These are phyloP conservation scores for Chironomus tentans DNA, from an alignment of 2,888 invertebrate species.

Conservation along the genomic window DNA sequence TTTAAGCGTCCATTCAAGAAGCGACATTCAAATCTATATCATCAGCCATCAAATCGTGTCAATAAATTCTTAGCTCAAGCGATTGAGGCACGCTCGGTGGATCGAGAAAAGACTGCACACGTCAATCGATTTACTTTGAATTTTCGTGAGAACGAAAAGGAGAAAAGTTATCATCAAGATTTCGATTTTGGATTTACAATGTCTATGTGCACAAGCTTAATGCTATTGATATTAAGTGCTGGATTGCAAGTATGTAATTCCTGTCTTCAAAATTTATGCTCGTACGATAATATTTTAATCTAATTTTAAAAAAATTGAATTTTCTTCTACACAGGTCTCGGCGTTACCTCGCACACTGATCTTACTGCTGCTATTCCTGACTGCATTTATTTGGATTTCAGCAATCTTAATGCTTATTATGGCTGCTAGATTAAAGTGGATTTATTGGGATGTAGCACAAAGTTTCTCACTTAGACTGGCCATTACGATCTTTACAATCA, in stretches of 20 bases:
- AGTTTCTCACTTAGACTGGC: slow-evolving; percentile 74
- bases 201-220: slow-evolving; percentile 66
- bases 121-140: slow-evolving; percentile 77
- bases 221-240: slow-evolving; percentile 64
- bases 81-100: slow-evolving; percentile 81
- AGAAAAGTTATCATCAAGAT: slow-evolving; percentile 80
- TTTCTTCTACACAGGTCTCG: slow-evolving; percentile 45
- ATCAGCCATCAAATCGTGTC: slow-evolving; percentile 82
- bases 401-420: slow-evolving; percentile 75
- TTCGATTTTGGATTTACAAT: slow-evolving; percentile 79
- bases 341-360: slow-evolving; percentile 79
- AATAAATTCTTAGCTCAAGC: slow-evolving; percentile 88
- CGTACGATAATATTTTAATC: too few species aligned
- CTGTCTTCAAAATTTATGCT: not conserved
- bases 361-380: slow-evolving; percentile 72
- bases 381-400: slow-evolving; percentile 84
- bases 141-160: slow-evolving; percentile 77
- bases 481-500: slow-evolving; percentile 77
- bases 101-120: slow-evolving; percentile 80
- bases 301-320: not conserved
- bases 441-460: slow-evolving; percentile 76
- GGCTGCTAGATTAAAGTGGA: slow-evolving; percentile 73
- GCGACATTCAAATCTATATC: slow-evolving; percentile 75
- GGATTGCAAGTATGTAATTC: slow-evolving; percentile 50
- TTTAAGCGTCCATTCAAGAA: slow-evolving; percentile 82